Base-by-base conservation (phyloP, 2,113 vertebrate species). In the Percina caprodes region DNA sequence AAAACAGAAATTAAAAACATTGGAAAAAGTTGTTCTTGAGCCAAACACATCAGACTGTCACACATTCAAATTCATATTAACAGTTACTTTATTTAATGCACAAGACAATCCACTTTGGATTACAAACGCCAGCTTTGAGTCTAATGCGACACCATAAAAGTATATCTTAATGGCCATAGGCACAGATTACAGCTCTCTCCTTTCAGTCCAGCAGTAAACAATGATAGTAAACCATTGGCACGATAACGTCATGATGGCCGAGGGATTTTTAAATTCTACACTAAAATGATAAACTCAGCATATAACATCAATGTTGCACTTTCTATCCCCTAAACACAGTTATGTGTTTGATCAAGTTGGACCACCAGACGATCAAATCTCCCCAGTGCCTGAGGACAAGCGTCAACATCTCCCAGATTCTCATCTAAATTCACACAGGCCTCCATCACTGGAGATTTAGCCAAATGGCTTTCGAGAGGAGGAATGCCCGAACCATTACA, bases 341-440 rank as follows among this genome's bases (percentile, higher is more conserved):
- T 86, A 83, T 81, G 79, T 79, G 82, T 54, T 82, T 74, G 68
- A 89, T 92, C 87, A 89, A 82, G 82, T 91, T 79, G 88, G 86
- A 82, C 86, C 87, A 84, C 46, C 75, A 78, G 78, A 90, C 89
- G 75, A 92, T 93, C 91, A 91, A 94, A 90, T 77, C 77, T 86
- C 65, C 76, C 85, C 6, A 16, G 21, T 69, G 84, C 86, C 87
- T 26, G 85, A 92, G 92, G 87, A 91, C 78, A 80, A 76, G 70
- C 69, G 52, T 85, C 79, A 81, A 80, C 87, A 74, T 85, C 87
- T 80, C 85, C 81, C 76, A 66, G 77, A 81, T 66, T 92, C 89
- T 88, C 89, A 91, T 92, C 90, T 92, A 87, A 84, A 90, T 93
- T 87, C 89, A 89, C 86, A 61, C 74, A 52, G 80, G 81, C 85